Evolutionary conservation across 2,888 invertebrate species (phyloP).

Genomic region (Eudasyphora cyanicolor): DNA sequence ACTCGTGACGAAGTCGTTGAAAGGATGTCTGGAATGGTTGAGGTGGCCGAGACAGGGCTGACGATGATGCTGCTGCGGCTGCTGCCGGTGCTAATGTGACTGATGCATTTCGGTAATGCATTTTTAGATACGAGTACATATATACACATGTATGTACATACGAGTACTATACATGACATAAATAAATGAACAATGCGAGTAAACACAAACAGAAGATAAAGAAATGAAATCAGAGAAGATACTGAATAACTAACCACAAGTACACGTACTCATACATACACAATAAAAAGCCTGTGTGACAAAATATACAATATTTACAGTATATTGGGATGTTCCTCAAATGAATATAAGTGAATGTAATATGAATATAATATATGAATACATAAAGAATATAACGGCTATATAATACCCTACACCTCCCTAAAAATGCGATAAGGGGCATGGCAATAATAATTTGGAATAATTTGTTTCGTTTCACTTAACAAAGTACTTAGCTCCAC

Average conservation of each 20-base stretch:
- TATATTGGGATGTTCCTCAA: too few species aligned
- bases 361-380: too few species aligned
- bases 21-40: background rate
- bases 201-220: conserved; percentile 11
- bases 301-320: too few species aligned
- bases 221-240: background rate
- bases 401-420: too few species aligned
- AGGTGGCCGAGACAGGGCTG: background rate
- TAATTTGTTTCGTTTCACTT: too few species aligned
- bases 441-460: too few species aligned
- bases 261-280: background rate
- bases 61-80: background rate
- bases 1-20: background rate
- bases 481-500: too few species aligned
- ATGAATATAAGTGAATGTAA: too few species aligned
- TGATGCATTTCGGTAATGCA: conserved; percentile 33
- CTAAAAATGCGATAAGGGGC: too few species aligned
- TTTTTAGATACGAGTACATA: background rate
- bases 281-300: too few species aligned
- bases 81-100: conserved; percentile 21
- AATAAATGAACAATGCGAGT: conserved; percentile 30
- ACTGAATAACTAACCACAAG: conserved; percentile 5
- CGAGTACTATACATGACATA: conserved; percentile 12
- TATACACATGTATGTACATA: background rate
- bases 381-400: too few species aligned